Conservation (phyloP, 2,797 vertebrate species). For the Bryconaethiops microstoma region DNA sequence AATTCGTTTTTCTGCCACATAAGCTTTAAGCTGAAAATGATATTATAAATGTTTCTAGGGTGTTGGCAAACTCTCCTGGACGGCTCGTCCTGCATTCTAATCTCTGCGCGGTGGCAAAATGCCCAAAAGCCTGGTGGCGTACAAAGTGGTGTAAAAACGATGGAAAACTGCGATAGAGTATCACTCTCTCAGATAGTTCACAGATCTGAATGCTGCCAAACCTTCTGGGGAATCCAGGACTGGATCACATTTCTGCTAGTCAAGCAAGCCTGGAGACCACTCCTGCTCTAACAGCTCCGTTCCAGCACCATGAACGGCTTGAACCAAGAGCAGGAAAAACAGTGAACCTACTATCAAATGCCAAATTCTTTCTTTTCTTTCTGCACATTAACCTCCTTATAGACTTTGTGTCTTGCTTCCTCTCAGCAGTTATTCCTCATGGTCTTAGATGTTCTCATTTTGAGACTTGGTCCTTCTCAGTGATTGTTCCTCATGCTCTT, state of each 20-base stretch:
- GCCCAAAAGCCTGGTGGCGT: neutral
- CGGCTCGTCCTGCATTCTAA: conserved; percentile 1
- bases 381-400: too few relatives aligned
- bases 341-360: too few relatives aligned
- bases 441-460: neutral
- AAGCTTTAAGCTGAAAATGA: conserved; percentile 19
- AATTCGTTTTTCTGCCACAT: conserved; percentile 26
- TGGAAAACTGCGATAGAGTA: neutral
- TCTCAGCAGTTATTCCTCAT: neutral
- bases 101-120: neutral
- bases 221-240: neutral
- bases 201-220: neutral
- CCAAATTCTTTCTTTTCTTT: too few relatives aligned
- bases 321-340: neutral
- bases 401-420: too few relatives aligned
- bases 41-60: conserved; percentile 10
- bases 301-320: neutral
- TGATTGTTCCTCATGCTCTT: neutral
- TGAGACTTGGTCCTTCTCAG: neutral
- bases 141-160: neutral
- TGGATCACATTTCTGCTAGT: neutral
- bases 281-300: neutral
- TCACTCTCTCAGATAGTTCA: neutral
- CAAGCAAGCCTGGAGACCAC: neutral
- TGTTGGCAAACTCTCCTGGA: conserved; percentile 11